Conservation (phyloP, 2,888 invertebrate species). For the Sepioteuthis lessoniana region DNA sequence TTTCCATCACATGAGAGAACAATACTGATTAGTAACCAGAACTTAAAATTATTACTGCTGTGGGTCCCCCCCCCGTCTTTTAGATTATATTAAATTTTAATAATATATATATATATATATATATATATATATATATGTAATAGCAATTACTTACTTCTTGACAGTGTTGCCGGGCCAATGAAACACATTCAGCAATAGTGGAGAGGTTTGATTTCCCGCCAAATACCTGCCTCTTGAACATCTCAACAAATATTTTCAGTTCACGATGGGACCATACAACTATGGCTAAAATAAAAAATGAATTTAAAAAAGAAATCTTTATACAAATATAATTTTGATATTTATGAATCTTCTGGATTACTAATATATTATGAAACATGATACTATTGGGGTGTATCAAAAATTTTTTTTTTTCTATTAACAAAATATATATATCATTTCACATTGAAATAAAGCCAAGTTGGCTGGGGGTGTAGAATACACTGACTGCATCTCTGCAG, state of each 20-base stretch:
- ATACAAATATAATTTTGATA: neutral
- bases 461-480: too few species aligned
- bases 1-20: too few species aligned
- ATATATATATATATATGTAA: too few species aligned
- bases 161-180: constrained; percentile 85
- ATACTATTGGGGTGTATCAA: too few species aligned
- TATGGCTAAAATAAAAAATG: constrained; percentile 79
- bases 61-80: neutral
- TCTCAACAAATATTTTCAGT: constrained; percentile 74
- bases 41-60: too few species aligned
- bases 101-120: too few species aligned
- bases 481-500: too few species aligned
- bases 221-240: constrained; percentile 82
- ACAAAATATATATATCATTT: too few species aligned
- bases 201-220: constrained; percentile 90
- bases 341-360: neutral
- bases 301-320: neutral
- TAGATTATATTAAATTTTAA: neutral
- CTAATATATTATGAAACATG: too few species aligned
- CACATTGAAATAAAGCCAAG: too few species aligned
- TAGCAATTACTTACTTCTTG: constrained; percentile 77
- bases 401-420: too few species aligned
- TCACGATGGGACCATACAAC: constrained; percentile 89
- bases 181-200: constrained; percentile 89
- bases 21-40: too few species aligned